These are phyloP conservation scores for Luperina testacea DNA, from an alignment of 2,888 invertebrate genomes.

Conservation along the genomic window DNA sequence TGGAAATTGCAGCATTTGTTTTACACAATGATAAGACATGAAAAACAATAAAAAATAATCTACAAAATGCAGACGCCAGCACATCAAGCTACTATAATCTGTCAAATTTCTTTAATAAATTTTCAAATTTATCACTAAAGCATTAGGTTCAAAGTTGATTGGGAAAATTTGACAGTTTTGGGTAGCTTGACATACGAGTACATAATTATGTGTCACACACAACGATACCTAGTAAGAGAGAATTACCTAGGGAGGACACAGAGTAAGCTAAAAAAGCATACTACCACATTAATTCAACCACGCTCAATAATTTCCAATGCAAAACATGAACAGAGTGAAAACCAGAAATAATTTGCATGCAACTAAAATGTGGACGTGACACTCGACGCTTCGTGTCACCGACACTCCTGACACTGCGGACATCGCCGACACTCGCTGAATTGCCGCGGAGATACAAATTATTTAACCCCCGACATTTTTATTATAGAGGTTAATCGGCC, in stretches of 20 bases:
- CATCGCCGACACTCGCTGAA: slow-evolving; percentile 36
- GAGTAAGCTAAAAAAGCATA: not conserved
- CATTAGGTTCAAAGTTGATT: too few relatives aligned
- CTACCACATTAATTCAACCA: not conserved
- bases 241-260: not conserved
- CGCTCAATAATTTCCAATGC: slow-evolving; percentile 19
- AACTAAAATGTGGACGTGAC: slow-evolving; percentile 24
- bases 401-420: slow-evolving; percentile 30
- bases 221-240: not conserved
- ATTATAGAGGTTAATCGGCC: slow-evolving; percentile 16
- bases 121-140: too few relatives aligned
- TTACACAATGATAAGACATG: not conserved
- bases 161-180: too few relatives aligned
- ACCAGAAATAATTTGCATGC: slow-evolving; percentile 41
- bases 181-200: too few relatives aligned
- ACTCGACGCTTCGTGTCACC: slow-evolving; percentile 8
- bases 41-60: not conserved
- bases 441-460: slow-evolving; percentile 35
- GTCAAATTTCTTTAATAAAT: too few relatives aligned
- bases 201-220: too few relatives aligned
- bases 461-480: slow-evolving; percentile 41
- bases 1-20: not conserved
- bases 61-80: not conserved
- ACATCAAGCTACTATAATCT: too few relatives aligned
- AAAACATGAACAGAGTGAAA: slow-evolving; percentile 8